Base-by-base conservation (phyloP, 2,888 invertebrate genomes). In the Drosophila limbata region DNA sequence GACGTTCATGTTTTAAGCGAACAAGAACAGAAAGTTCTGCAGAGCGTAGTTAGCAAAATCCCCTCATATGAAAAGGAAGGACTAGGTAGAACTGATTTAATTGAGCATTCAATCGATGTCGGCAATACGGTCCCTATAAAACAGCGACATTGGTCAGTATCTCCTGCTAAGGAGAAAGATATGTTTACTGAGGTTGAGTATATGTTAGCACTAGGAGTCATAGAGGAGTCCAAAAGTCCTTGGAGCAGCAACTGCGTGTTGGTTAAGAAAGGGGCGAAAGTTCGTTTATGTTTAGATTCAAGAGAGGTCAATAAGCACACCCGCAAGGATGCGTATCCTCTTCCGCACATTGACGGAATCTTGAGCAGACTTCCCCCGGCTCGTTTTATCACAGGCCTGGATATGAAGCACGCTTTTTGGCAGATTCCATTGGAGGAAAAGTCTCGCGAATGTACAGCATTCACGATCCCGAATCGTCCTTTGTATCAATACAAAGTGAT, bases 381-480 rank as follows among this genome's bases (percentile, higher is more conserved):
- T 9, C 28, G 31, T 17, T 42, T 42, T 3, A 42, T 55, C 9
- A 31, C n/a, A 4, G 17, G 40, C 1, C 2, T 40, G 8, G 53
- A 53, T 13, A 40, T 55, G 31, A 19, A 48, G 31, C 31, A 48
- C 17, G 48, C 48, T 9, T 48, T 31, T 15, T 48, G 48, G 48
- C 48, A 48, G 31, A 31, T 33, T 10, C 31, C 33, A 1, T 33
- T 48, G 15, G 28, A 31, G 11, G 19, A 17, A 6, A 11, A 31
- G 28, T 48, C 48, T 15, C 31, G 33, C 3, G 11, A 31, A 10
- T 15, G 13, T 9, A 48, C 17, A 17, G 48, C 48, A 11, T 33
- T 48, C 10, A 48, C 48, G 15, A 28, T 48, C 3, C 48, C 48
- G 11, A 31, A 31, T 4, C 28, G 48, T n/a, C 48, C 48, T 2